Percentiles rank a stretch among this genome's conserved stretches.
phyloP scores from a whole-genome alignment of 2,113 vertebrate species.

The Gila orcuttii region DNA sequence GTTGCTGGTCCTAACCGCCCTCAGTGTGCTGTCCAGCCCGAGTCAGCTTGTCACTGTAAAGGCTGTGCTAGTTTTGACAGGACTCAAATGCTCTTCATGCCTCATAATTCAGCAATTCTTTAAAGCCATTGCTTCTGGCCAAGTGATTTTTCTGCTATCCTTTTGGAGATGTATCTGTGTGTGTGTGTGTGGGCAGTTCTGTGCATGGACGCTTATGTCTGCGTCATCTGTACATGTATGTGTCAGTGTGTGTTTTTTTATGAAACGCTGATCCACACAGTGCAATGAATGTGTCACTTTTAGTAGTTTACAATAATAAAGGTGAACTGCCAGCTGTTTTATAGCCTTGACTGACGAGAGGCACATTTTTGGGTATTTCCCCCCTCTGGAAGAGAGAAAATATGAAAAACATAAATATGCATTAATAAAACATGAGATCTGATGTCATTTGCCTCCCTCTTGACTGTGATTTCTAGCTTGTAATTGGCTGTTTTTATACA shows the following conservation, averaged over 20 bases:
- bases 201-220: neutral
- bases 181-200: neutral
- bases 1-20: neutral
- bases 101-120: slow-evolving; percentile 26
- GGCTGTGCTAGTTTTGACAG: slow-evolving; percentile 44
- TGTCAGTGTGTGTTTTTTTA: slow-evolving; percentile 7
- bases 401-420: neutral
- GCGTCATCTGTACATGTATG: slow-evolving; percentile 15
- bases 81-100: slow-evolving; percentile 47
- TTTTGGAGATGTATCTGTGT: slow-evolving; percentile 4
- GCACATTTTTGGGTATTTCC: neutral
- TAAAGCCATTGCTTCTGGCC: slow-evolving; percentile 16
- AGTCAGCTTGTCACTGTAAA: slow-evolving; percentile 42
- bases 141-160: slow-evolving; percentile 1
- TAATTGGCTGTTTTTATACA: neutral
- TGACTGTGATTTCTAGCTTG: neutral
- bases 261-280: slow-evolving; percentile 12
- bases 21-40: neutral
- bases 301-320: slow-evolving; percentile 13
- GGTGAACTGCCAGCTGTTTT: neutral
- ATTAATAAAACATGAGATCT: slow-evolving; percentile 31
- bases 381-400: neutral
- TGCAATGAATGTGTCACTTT: slow-evolving; percentile 36
- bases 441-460: neutral
- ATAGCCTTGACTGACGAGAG: neutral